A percentile compares a stretch with the other conserved stretches of the same genome.
Conservation (phyloP, 2,113 vertebrate species). For the Hippocampus zosterae region DNA sequence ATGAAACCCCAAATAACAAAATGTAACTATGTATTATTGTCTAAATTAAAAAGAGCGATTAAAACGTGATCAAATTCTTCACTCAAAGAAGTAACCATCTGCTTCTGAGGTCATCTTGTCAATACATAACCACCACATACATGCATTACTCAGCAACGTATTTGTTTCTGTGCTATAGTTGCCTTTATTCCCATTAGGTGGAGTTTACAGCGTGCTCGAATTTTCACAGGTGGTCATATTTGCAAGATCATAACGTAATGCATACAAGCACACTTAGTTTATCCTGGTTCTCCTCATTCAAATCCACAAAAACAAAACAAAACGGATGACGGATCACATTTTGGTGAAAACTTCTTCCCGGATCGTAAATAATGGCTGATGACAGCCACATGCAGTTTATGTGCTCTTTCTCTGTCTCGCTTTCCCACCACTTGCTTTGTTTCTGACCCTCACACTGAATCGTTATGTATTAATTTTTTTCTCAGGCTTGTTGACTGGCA, state of each 20-base stretch:
- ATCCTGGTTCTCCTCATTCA: neutral
- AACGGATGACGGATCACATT: no score
- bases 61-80: no score
- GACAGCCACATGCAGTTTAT: conserved; percentile 19
- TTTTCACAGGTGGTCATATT: neutral
- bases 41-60: no score
- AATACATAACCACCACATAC: conserved; percentile 38
- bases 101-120: conserved; percentile 6
- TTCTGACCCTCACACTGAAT: neutral
- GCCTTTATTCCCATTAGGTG: no score
- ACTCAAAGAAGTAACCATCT: neutral
- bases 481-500: neutral
- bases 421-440: neutral
- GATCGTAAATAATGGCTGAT: conserved; percentile 9
- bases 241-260: no score
- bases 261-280: neutral
- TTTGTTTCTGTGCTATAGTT: neutral
- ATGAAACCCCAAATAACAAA: no score
- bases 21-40: no score
- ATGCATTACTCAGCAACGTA: conserved; percentile 19
- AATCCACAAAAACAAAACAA: no score
- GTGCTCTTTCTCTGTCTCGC: conserved; percentile 4
- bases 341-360: conserved; percentile 7
- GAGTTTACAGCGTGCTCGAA: no score
- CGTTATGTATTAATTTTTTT: neutral